phyloP scores from a whole-genome alignment of 2,888 invertebrate genomes.

The Campoplex capitator region DNA sequence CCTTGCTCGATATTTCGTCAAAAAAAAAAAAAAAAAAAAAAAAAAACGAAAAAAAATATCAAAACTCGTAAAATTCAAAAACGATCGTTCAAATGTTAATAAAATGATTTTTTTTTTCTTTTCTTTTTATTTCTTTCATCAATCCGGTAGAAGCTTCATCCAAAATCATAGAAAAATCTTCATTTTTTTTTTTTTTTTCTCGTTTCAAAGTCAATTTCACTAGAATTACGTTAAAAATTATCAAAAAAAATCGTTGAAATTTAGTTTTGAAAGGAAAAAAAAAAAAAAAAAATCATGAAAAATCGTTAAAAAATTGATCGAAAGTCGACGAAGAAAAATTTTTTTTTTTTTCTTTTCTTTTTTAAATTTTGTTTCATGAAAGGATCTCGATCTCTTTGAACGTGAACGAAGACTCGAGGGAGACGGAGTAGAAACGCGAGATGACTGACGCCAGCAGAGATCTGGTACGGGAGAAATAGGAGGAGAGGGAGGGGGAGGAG shows the following conservation, averaged over 20 bases:
- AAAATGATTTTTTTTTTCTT: background rate
- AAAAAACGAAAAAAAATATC: background rate
- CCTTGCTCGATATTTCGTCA: background rate
- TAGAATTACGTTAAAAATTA: background rate
- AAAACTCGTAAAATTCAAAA: too few relatives aligned
- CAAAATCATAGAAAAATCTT: too few relatives aligned
- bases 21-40: background rate
- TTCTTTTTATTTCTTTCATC: background rate
- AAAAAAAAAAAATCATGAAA: background rate
- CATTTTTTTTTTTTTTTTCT: too few relatives aligned
- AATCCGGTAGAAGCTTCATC: too few relatives aligned
- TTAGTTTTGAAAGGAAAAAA: background rate
- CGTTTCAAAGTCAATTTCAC: too few relatives aligned
- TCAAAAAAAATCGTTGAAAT: background rate
- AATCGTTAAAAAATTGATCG: background rate
- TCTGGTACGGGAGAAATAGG: background rate
- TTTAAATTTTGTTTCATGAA: background rate
- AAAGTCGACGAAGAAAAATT: background rate
- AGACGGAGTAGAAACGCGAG: slow-evolving; percentile 18
- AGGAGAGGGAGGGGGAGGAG: background rate
- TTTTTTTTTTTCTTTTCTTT: background rate
- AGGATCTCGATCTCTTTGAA: background rate
- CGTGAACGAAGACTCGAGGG: background rate
- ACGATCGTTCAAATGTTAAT: background rate
- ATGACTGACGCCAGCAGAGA: slow-evolving; percentile 26